A percentile compares a stretch with the other conserved stretches of the same genome.
Evolutionary conservation across 2,888 invertebrate genomes (phyloP).

Genomic region (Lasioglossum lativentre): DNA sequence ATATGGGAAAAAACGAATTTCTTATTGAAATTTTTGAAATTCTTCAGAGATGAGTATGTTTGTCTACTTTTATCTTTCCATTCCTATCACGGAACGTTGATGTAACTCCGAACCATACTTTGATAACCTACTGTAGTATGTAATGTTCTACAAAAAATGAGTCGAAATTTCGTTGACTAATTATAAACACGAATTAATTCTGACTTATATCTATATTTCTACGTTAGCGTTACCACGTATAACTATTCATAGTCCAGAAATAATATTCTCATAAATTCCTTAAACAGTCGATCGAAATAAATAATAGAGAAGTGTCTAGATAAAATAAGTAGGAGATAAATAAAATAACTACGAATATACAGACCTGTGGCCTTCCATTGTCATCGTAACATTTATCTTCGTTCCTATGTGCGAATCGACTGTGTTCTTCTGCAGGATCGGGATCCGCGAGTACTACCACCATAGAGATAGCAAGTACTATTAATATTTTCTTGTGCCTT

Average conservation of each 20-base stretch:
- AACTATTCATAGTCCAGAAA: not conserved
- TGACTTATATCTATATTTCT: slow-evolving; percentile 1
- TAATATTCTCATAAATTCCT: not conserved
- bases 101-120: slow-evolving; percentile 69
- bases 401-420: slow-evolving; percentile 71
- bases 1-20: not conserved
- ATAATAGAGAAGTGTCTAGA: not conserved
- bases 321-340: not conserved
- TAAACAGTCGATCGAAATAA: not conserved
- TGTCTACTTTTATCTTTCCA: slow-evolving; percentile 50
- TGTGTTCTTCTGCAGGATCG: slow-evolving; percentile 77
- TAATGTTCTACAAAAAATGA: slow-evolving; percentile 49
- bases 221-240: not conserved
- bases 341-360: slow-evolving; percentile 28
- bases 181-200: slow-evolving; percentile 27
- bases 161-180: slow-evolving; percentile 30
- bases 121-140: slow-evolving; percentile 76
- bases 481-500: slow-evolving; percentile 47
- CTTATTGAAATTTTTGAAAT: not conserved
- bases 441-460: slow-evolving; percentile 75
- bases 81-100: slow-evolving; percentile 75
- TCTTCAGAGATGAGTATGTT: not conserved
- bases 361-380: slow-evolving; percentile 79
- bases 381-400: slow-evolving; percentile 83
- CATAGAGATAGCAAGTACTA: slow-evolving; percentile 59